These are phyloP conservation scores for Phoeniculus purpureus DNA, from an alignment of 2,797 vertebrate genomes.

Conservation along the genomic window DNA sequence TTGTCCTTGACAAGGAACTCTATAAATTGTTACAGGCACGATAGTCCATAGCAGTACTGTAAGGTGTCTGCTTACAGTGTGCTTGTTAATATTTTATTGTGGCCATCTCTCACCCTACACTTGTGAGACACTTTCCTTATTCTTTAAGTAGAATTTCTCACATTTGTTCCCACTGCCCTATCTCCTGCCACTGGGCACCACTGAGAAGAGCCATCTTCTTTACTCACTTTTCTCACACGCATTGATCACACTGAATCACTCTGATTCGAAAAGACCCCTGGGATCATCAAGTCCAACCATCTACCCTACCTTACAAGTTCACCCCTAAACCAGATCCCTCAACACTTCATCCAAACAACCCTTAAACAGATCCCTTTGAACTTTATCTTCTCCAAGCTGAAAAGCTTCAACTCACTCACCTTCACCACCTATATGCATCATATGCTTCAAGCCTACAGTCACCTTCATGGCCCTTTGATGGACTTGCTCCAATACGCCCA, in stretches of 20 bases:
- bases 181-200: neutral
- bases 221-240: neutral
- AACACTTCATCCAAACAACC: too few relatives aligned
- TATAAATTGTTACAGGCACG: conserved; percentile 65
- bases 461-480: too few relatives aligned
- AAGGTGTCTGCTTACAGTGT: conserved; percentile 40
- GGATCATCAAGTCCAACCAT: too few relatives aligned
- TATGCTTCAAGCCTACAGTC: neutral
- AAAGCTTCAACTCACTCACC: neutral
- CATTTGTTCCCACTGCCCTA: neutral
- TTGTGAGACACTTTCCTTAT: neutral
- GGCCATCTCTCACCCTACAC: neutral
- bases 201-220: neutral
- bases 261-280: too few relatives aligned
- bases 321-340: too few relatives aligned
- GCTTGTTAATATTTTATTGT: conserved; percentile 48
- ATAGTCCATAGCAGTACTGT: conserved; percentile 28
- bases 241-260: too few relatives aligned
- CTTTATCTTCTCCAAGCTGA: neutral
- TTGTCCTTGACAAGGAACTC: conserved; percentile 70
- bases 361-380: accelerated
- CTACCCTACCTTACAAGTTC: too few relatives aligned
- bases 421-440: neutral
- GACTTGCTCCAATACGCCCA: neutral
- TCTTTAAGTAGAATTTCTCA: neutral